A percentile compares a stretch with the other conserved stretches of the same genome.
Conservation (phyloP, 2,888 invertebrate species). For the Cerastis rubricosa region DNA sequence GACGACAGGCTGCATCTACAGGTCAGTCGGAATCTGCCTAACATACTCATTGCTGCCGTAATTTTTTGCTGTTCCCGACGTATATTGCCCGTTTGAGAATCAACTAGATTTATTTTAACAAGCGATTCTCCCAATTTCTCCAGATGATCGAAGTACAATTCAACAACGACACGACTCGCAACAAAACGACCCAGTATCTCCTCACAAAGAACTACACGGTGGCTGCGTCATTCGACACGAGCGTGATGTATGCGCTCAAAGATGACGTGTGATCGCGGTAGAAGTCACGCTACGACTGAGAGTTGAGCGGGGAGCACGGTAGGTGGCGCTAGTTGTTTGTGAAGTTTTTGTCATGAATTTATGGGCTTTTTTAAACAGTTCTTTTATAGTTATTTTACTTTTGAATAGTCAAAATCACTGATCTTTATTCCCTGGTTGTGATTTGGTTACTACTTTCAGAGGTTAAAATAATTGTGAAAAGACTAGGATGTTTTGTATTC, state of each 20-base stretch:
- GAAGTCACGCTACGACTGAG: neutral
- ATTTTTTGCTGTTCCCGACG: neutral
- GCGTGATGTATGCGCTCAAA: slow-evolving; percentile 79
- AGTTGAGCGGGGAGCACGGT: slow-evolving; percentile 7
- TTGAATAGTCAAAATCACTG: neutral
- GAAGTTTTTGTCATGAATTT: neutral
- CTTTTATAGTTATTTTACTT: neutral
- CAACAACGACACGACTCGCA: slow-evolving; percentile 73
- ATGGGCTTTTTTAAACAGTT: neutral
- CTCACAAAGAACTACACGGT: slow-evolving; percentile 82
- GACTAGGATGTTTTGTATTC: neutral
- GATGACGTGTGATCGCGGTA: slow-evolving; percentile 28
- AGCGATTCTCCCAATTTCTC: neutral
- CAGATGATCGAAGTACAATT: slow-evolving; percentile 84
- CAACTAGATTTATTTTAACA: neutral
- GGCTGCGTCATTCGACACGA: slow-evolving; percentile 77
- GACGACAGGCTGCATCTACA: slow-evolving; percentile 69
- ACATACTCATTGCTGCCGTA: too few relatives aligned
- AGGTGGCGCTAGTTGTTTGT: slow-evolving; percentile 51
- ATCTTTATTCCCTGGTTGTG: neutral
- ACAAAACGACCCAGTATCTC: slow-evolving; percentile 79
- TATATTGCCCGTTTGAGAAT: neutral
- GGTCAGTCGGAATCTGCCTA: slow-evolving; percentile 65
- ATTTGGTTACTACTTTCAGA: neutral
- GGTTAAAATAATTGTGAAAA: neutral